These are phyloP conservation scores for Vanessa cardui DNA, from an alignment of 2,888 invertebrate species.

Conservation along the genomic window DNA sequence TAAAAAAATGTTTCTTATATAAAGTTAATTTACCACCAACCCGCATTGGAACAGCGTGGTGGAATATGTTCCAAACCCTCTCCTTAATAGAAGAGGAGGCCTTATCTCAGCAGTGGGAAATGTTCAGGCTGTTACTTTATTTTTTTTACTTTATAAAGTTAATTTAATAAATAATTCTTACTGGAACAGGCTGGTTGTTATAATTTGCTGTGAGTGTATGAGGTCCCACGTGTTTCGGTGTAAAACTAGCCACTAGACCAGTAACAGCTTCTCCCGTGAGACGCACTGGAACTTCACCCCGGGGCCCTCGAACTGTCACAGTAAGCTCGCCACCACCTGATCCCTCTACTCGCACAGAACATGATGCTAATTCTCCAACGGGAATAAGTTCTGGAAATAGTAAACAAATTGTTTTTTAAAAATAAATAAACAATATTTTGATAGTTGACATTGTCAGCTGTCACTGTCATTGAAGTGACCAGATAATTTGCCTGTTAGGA, in stretches of 20 bases:
- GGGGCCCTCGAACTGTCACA: slow-evolving; percentile 94
- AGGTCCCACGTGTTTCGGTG: slow-evolving; percentile 95
- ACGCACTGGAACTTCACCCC: slow-evolving; percentile 92
- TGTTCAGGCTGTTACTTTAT: no score
- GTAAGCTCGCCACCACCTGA: slow-evolving; percentile 90
- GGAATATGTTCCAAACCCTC: no score
- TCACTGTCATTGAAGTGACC: background rate
- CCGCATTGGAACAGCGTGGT: no score
- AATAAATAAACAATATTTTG: background rate
- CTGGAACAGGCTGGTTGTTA: slow-evolving; percentile 92
- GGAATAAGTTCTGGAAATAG: slow-evolving; percentile 88
- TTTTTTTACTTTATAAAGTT: no score
- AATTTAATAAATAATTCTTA: slow-evolving; percentile 44
- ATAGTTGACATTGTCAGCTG: background rate
- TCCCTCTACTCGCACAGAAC: slow-evolving; percentile 78
- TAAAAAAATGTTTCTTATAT: no score
- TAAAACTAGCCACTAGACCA: slow-evolving; percentile 95
- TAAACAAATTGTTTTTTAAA: background rate
- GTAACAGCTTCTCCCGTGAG: slow-evolving; percentile 94
- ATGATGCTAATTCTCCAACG: slow-evolving; percentile 85
- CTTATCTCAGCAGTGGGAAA: no score
- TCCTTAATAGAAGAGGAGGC: no score
- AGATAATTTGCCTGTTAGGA: background rate
- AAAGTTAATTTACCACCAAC: no score
- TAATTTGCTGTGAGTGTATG: slow-evolving; percentile 96